Evolutionary conservation across 2,888 invertebrate species (phyloP), one percentile per base, ranked within the genome.

Genomic region (Epinotia nisella): DNA sequence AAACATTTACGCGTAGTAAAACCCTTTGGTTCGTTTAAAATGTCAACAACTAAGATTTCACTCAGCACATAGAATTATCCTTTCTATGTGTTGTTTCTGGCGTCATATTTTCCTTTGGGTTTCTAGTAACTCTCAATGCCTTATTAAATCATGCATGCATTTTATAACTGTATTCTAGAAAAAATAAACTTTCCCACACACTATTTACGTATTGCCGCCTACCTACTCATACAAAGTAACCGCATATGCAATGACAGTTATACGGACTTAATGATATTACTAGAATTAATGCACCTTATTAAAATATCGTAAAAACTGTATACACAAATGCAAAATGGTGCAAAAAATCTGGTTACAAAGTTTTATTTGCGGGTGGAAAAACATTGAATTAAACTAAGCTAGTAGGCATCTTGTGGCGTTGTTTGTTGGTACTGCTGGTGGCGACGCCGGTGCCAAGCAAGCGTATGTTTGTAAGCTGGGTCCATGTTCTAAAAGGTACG

Each of bases 241-340:
- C 59, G 21, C 35, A 21, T 70, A 58, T 53, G 39, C 59, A 51
- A 19, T 11, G 13, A 64, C 70, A 64, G 59, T 53, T 70, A 70
- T 24, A 62, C 51, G 7, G 71, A 66, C 59, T 60, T 71, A 65
- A 71, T 71, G 71, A 59, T 66, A 60, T 71, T 58, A 71, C 71
- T 59, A 71, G 71, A 66, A 71, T 71, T 71, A 58, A 49, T 64
- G 19, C 49, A 21, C 53, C 60, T 65, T 53, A 71, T 66, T 65
- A 71, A 71, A 71, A 65, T 71, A 65, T 65, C 49, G 51, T 59
- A 71, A 65, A 71, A 66, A 15, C 51, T 29, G 24, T 65, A 65
- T 65, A 65, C 39, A 58, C 59, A 59, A 71, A 51, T 41, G 59
- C 41, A 45, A 61, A 41, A 10, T 21, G 2, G 1, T 56, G 56